Evolutionary conservation across 2,113 vertebrate species (phyloP), one percentile per base, ranked within the genome.

Genomic region (Gadus chalcogrammus): DNA sequence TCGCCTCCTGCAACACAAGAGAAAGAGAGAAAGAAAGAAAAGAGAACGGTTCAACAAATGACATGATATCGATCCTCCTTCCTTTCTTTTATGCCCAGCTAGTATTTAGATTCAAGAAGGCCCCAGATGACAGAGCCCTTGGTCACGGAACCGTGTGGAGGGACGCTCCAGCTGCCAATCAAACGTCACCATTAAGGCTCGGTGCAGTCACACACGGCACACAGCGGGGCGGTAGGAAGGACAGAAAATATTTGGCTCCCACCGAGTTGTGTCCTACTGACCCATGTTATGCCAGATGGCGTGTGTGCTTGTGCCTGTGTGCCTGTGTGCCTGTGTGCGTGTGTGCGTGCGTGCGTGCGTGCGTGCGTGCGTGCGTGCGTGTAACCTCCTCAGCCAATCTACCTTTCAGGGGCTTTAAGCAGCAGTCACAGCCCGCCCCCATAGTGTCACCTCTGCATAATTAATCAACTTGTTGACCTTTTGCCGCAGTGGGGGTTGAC

Each of bases 1-100:
- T 98, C 95, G 2, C 97, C 97, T 1, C 97, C 97, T 98, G 70
- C 66, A 59, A 38, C 62, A 38, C 64, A 2, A 13, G 42, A 48
- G 42, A 48, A 3, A 9, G 8, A 48, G 42, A 55, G 0, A 70
- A 35, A 74, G 15, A 61, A 16, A 62, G 6, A 48, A 24, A 48
- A 48, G 8, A 48, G 42, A 48, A 13, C 1, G 42, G 31, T 35
- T 35, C 4, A 35, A 35, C 4, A 35, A 35, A 35, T 35, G 31
- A 35, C 31, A 35, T 35, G 6, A 35, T 35, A 4, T 35, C 31
- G 5, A 35, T 7, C 31, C 31, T 35, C 31, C 31, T 35, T 35
- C 6, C 4, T 35, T 35, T 35, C 31, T 35, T 35, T 35, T 35
- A 35, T 35, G 6, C 31, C 31, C 31, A 35, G 31, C 31, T 35